Evolutionary conservation across 2,113 vertebrate genomes (phyloP), one percentile per base, ranked within the genome.

Genomic region (Orientallactaga bullata): DNA sequence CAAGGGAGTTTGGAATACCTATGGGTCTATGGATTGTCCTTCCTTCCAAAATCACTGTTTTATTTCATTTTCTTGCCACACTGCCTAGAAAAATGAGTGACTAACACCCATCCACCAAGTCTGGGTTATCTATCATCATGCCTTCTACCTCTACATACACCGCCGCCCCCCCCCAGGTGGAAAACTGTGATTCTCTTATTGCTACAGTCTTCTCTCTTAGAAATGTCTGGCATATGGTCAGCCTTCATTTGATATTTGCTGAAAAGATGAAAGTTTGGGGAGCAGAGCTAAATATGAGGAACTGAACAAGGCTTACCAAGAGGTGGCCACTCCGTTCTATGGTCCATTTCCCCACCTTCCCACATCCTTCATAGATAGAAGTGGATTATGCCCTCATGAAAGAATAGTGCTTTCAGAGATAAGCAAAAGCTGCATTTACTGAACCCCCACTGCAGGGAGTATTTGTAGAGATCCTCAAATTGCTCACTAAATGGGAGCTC

Each of bases 401-500:
- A 86, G 5, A 73, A 35, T 78, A n/a, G 37, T 68, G 42, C 61
- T 65, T 92, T 83, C n/a, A 55, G 32, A 80, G 20, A 74, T 30
- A 58, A 88, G 35, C 20, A 37, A 76, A 90, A 39, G 32, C 68
- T 76, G 10, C 60, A 78, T 78, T 65, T 68, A 51, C 8, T 37
- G 42, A 90, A 39, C 1, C 11, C 21, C 24, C 20, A 66, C 65
- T 78, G 58, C 69, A 89, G 71, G 60, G 37, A 81, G 5, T 68
- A 77, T 91, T 88, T 82, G n/a, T 78, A 81, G 18, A 18, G 8
- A 61, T 78, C 86, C 61, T 79, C 88, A 80, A 69, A 93, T 63
- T 5, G 3, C 76, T 89, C n/a, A 60, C 80, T 96, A 61, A 76
- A 60, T 80, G 89, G 26, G 72, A 93, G 37, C 71, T 77, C 86